Evolutionary conservation across 2,888 invertebrate species (phyloP), one percentile per base, ranked within the genome.

Genomic region (Drosophila mercatorum): DNA sequence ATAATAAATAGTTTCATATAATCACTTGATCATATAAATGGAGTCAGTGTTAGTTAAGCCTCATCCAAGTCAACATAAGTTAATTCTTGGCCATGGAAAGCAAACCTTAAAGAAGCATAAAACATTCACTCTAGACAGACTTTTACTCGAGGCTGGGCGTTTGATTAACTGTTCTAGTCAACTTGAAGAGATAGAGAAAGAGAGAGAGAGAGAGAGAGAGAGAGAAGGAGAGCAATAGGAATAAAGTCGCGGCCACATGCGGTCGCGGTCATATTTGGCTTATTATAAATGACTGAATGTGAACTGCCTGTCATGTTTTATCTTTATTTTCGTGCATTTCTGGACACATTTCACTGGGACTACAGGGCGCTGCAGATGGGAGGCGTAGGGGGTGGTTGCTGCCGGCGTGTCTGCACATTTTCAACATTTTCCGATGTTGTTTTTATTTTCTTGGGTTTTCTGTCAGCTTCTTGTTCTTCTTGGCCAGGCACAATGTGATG

Each of bases 241-340:
- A 22, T 41, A 3, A 6, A 65, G 56, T 58, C 57, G n/a, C 60
- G 52, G 71, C 65, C 77, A 81, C 72, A 81, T 83, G 83, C 82
- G 81, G 75, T 71, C 61, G 71, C 75, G 79, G 76, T 88, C 88
- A 88, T 81, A 87, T 87, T 87, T 78, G 77, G 68, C 82, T 78
- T 78, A 87, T 86, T 89, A 86, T 86, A 86, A 86, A 86, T 86
- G 89, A 89, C 88, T 82, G 74, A 77, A 77, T 87, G 89, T 82
- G 86, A 86, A 86, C 86, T 80, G 89, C 85, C 85, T 89, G 86
- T 89, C 86, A 86, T 86, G 88, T 88, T 86, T 89, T 86, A 86
- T 86, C 89, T 86, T 88, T 83, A 89, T 85, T 87, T 77, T 81
- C 84, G 84, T 85, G 89, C 89, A 88, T 81, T 81, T 80, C 78